Percentiles rank a stretch among this genome's conserved stretches.
These are phyloP conservation scores for Plebejus melissa DNA, from an alignment of 2,888 invertebrate genomes.

Conservation along the genomic window DNA sequence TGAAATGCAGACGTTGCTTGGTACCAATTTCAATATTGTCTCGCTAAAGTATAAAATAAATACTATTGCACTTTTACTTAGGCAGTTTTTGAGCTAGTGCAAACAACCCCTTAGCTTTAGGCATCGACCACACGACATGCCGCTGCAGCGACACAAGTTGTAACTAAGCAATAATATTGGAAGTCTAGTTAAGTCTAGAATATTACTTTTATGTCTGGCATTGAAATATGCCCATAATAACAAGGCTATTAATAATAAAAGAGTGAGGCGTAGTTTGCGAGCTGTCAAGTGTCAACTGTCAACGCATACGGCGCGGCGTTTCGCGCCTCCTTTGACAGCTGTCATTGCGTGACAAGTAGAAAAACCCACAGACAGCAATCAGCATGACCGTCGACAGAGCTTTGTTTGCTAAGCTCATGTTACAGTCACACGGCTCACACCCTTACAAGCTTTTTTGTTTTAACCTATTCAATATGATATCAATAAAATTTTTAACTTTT, in stretches of 20 bases:
- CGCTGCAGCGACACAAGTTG: neutral
- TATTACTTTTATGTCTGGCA: neutral
- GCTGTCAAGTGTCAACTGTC: constrained; percentile 19
- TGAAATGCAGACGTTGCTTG: no score
- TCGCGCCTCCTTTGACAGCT: constrained; percentile 46
- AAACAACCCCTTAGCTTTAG: neutral
- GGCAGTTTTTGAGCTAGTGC: neutral
- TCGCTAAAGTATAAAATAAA: neutral
- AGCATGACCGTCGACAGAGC: neutral
- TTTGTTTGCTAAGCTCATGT: constrained; percentile 11
- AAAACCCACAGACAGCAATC: constrained; percentile 24
- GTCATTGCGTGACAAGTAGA: constrained; percentile 37
- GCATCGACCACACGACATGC: constrained; percentile 2
- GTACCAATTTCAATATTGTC: neutral
- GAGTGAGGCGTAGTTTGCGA: constrained; percentile 15
- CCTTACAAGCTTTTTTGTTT: neutral
- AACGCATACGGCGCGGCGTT: constrained; percentile 39
- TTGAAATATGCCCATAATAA: neutral
- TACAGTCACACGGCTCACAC: neutral
- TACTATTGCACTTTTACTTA: neutral
- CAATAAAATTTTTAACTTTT: no score
- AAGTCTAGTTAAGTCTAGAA: neutral
- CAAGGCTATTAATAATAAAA: constrained; percentile 11
- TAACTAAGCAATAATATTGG: neutral
- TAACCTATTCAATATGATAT: neutral